Evolutionary conservation across 2,113 vertebrate genomes (phyloP), one percentile per base, ranked within the genome.

Genomic region (Saccopteryx leptura): DNA sequence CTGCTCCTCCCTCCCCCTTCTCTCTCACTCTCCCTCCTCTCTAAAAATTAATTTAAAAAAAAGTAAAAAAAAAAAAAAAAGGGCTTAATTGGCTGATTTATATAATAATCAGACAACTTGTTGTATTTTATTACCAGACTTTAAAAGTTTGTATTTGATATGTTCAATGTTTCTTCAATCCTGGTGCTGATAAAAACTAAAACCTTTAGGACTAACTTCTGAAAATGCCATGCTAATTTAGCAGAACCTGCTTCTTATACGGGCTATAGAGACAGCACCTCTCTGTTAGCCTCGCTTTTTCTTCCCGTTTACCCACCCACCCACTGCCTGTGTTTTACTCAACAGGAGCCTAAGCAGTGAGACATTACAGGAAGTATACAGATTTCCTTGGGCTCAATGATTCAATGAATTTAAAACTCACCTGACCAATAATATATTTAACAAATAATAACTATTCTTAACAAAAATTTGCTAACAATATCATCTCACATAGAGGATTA

Each of bases 331-430:
- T 4, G 19, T 60, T 81, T 80, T 65, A 68, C n/a, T 82, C 54
- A 85, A 33, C 3, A 85, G 66, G 17, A 68, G 2, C 69, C 31
- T 5, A 71, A 48, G 14, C 31, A 92, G 21, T 78, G 17, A 81
- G 12, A 9, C 9, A 39, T 46, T 11, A 52, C 26, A 39, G 24
- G 19, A 89, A 79, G 24, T n/a, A 69, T 1, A 65, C 17, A 54
- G 61, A 33, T 5, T 18, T n/a, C 58, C 28, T 28, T 23, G 1
- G 14, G 63, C 63, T 90, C 13, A 72, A 69, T 82, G 31, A 93
- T 12, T 69, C 2, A 86, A 91, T 61, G 3, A 95, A 91, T 61
- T 82, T 78, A 96, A 95, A 95, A 85, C 31, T 33, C 81, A 50
- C 21, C 24, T 13, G 28, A 79, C 26, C 68, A 11, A 74, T 24